Evolutionary conservation across 2,888 invertebrate species (phyloP).

Genomic region (Hirudinaria manillensis): DNA sequence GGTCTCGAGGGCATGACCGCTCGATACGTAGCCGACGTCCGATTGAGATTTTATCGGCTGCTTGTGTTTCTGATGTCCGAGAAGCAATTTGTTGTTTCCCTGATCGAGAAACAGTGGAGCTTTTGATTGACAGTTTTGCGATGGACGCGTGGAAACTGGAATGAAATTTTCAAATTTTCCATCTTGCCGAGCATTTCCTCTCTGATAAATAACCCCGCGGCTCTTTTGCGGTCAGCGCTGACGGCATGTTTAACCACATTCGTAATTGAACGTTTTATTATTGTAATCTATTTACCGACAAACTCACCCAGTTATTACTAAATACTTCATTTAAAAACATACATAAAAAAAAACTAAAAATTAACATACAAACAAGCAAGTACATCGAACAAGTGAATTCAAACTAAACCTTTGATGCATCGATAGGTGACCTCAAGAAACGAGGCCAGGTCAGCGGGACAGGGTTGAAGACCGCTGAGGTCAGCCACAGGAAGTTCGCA

Average conservation of each 20-base stretch:
- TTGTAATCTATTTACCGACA: too few relatives aligned
- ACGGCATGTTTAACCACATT: too few relatives aligned
- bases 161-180: background rate
- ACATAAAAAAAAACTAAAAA: too few relatives aligned
- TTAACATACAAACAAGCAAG: too few relatives aligned
- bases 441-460: constrained; percentile 36
- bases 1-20: constrained; percentile 24
- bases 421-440: constrained; percentile 35
- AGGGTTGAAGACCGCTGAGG: constrained; percentile 35
- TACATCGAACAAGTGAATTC: background rate
- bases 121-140: constrained; percentile 7
- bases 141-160: background rate
- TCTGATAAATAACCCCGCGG: too few relatives aligned
- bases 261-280: too few relatives aligned
- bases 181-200: background rate
- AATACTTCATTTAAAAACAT: too few relatives aligned
- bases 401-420: constrained; percentile 35
- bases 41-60: background rate
- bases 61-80: background rate
- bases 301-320: too few relatives aligned
- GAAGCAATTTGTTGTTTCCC: background rate
- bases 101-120: background rate
- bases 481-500: constrained; percentile 37
- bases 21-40: constrained; percentile 28
- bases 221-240: too few relatives aligned